Evolutionary conservation across 2,113 vertebrate species (phyloP).

Genomic region (Gopherus flavomarginatus): DNA sequence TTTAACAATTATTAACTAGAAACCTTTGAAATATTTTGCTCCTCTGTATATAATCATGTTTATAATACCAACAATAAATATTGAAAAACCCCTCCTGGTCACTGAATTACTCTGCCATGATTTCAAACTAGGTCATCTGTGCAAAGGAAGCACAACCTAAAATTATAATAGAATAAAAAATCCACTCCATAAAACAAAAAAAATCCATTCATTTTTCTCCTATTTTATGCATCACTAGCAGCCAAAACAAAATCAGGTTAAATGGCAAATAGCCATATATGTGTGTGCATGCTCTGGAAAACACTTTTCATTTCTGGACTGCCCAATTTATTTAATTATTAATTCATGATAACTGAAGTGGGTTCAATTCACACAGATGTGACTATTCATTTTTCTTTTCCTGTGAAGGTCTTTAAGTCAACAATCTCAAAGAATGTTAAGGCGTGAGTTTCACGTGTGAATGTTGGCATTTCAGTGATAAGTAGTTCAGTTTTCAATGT

Average conservation of each 20-base stretch:
- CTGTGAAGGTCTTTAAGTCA: not conserved
- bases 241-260: not conserved
- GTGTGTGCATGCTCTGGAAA: not conserved
- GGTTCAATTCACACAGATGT: not conserved
- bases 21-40: not conserved
- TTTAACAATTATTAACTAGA: not conserved
- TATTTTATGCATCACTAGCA: not conserved
- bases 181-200: not conserved
- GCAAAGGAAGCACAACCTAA: not conserved
- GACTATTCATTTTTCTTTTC: not conserved
- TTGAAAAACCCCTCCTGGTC: not conserved
- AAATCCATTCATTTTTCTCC: not conserved
- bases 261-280: not conserved
- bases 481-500: not conserved
- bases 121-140: not conserved
- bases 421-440: not conserved
- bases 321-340: not conserved
- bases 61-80: not conserved
- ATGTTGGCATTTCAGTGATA: conserved; percentile 41
- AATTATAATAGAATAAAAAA: not conserved
- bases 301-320: not conserved
- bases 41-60: not conserved
- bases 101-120: not conserved
- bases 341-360: not conserved
- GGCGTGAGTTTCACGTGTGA: conserved; percentile 19